These are phyloP conservation scores for Peromyscus nudipes DNA, from an alignment of 2,797 vertebrate genomes.

Conservation along the genomic window DNA sequence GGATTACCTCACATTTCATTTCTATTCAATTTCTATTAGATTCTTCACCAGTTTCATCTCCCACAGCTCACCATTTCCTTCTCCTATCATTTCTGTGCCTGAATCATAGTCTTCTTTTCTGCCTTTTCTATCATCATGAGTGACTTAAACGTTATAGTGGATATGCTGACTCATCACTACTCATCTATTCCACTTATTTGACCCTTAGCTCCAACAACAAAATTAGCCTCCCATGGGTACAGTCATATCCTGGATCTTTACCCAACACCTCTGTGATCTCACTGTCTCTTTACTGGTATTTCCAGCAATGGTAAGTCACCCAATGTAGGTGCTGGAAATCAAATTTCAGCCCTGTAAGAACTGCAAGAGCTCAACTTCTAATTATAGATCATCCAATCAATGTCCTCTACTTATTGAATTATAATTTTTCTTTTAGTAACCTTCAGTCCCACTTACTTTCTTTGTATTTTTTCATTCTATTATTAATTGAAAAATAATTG, in stretches of 20 bases:
- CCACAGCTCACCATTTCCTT: not conserved
- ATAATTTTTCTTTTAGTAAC: not conserved
- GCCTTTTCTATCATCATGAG: not conserved
- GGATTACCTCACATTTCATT: not conserved
- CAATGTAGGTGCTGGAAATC: not conserved
- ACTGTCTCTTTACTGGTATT: conserved; percentile 21
- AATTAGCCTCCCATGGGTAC: not conserved
- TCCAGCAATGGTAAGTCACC: not conserved
- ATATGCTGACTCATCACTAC: not conserved
- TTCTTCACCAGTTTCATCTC: not conserved
- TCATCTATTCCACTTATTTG: not conserved
- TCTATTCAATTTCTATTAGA: not conserved
- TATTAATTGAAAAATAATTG: not conserved
- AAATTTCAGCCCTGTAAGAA: not conserved
- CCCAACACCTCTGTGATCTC: not conserved
- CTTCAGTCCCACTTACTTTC: not conserved
- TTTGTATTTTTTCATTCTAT: not conserved
- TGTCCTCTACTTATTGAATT: not conserved
- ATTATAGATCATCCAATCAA: not conserved
- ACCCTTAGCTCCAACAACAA: not conserved
- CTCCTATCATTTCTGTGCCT: not conserved
- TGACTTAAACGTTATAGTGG: not conserved
- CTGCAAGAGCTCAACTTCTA: not conserved
- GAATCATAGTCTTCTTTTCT: conserved; percentile 26
- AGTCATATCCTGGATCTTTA: conserved; percentile 61